Percentiles rank a stretch among this genome's conserved stretches.
Evolutionary conservation across 1,140 invertebrate genomes (phyloP).

Genomic region (Chironomus striatipennis): DNA sequence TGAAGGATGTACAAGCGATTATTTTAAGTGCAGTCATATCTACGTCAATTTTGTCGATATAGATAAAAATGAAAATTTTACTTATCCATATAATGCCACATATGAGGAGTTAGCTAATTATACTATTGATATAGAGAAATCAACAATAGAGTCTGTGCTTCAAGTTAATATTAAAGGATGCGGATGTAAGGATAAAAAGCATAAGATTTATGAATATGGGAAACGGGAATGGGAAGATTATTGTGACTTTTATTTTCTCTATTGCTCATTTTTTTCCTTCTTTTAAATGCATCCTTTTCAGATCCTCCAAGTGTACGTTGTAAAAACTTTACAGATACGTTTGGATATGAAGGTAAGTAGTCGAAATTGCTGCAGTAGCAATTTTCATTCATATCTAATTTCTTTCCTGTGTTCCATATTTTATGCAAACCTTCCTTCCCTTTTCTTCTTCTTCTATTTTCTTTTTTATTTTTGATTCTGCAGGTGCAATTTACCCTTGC

Average conservation of each 20-base stretch:
- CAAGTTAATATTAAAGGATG: conserved; percentile 77
- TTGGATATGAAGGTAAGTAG: conserved; percentile 53
- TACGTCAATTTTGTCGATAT: conserved; percentile 58
- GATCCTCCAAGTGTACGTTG: conserved; percentile 75
- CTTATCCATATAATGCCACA: conserved; percentile 38
- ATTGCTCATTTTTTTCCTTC: not conserved
- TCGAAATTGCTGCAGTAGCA: too few relatives aligned
- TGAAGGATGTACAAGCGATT: conserved; percentile 80
- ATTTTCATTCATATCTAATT: not conserved
- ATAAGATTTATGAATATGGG: not conserved
- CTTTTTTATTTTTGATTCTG: not conserved
- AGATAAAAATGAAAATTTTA: conserved; percentile 34
- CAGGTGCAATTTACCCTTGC: conserved; percentile 64
- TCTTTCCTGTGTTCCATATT: not conserved
- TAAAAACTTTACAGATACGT: conserved; percentile 66
- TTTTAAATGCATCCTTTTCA: not conserved
- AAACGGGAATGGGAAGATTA: too few relatives aligned
- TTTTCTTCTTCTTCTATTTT: not conserved
- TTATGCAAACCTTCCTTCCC: not conserved
- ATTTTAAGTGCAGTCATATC: conserved; percentile 76
- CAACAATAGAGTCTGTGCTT: conserved; percentile 53
- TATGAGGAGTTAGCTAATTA: conserved; percentile 31
- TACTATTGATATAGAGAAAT: conserved; percentile 37
- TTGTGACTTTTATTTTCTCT: not conserved
- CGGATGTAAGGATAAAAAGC: conserved; percentile 46